Percentiles rank a stretch among this genome's conserved stretches.
These are phyloP conservation scores for Gallinago undulata DNA, from an alignment of 2,113 vertebrate species.

Conservation along the genomic window DNA sequence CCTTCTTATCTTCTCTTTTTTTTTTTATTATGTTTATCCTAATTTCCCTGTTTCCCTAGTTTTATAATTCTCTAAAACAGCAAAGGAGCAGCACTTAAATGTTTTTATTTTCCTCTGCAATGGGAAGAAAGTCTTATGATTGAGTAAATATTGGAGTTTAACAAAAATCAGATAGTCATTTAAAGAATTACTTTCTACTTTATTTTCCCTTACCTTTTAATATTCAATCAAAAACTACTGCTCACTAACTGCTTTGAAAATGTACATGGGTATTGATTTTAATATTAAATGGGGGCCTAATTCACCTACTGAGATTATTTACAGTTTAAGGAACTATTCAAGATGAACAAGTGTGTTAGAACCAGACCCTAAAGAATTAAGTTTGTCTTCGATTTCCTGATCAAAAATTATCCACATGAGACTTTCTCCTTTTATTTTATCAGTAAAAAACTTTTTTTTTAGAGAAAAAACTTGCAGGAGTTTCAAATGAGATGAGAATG, in stretches of 20 bases:
- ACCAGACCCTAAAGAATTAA: neutral
- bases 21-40: neutral
- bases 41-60: neutral
- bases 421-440: neutral
- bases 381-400: neutral
- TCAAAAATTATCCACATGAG: neutral
- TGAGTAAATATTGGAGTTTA: neutral
- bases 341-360: neutral
- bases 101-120: neutral
- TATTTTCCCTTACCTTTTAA: neutral
- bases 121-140: neutral
- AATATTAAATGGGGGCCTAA: neutral
- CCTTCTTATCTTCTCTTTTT: fast-evolving
- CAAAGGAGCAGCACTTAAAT: neutral
- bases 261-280: neutral
- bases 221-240: neutral
- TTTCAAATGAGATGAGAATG: neutral
- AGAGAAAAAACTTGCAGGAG: neutral
- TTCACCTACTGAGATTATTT: neutral
- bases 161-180: neutral
- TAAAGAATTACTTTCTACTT: neutral
- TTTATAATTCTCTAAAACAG: neutral
- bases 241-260: neutral
- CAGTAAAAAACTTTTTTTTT: neutral
- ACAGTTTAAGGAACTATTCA: neutral